Evolutionary conservation across 2,888 invertebrate species (phyloP).

Genomic region (Congeria kusceri): DNA sequence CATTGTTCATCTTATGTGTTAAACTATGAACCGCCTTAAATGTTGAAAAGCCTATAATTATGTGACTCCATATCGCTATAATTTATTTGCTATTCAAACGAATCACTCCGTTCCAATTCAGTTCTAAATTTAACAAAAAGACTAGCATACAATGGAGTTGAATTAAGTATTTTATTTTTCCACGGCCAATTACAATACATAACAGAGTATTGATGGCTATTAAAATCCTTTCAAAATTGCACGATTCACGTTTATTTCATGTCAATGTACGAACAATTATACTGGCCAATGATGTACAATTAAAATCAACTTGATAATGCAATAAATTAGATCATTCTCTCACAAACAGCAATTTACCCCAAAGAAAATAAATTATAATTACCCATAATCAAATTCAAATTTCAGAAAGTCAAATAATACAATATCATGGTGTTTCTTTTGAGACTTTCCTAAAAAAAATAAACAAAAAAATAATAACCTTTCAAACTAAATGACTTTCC

Average conservation of each 20-base stretch:
- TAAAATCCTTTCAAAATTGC: slow-evolving; percentile 25
- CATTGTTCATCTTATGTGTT: slow-evolving; percentile 1
- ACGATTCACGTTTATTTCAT: slow-evolving; percentile 34
- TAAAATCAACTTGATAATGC: slow-evolving; percentile 8
- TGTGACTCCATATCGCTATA: slow-evolving; percentile 18
- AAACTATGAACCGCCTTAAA: background rate
- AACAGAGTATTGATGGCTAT: slow-evolving; percentile 38
- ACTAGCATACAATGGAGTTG: slow-evolving; percentile 27
- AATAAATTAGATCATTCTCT: too few species aligned
- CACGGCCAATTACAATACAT: slow-evolving; percentile 15
- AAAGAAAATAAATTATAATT: too few species aligned
- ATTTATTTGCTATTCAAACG: slow-evolving; percentile 30
- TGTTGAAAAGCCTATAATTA: slow-evolving; percentile 22
- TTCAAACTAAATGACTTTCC: too few species aligned
- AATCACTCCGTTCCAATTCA: slow-evolving; percentile 16
- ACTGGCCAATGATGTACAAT: slow-evolving; percentile 17
- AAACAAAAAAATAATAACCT: too few species aligned
- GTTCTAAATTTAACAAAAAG: slow-evolving; percentile 18
- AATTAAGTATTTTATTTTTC: slow-evolving; percentile 28
- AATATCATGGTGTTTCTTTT: too few species aligned
- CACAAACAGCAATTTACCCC: too few species aligned
- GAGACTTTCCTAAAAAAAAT: too few species aligned
- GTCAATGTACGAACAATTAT: slow-evolving; percentile 18
- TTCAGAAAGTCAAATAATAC: too few species aligned
- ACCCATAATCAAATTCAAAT: too few species aligned